Conservation (phyloP, 2,797 vertebrate genomes). For the Austrolebias charrua region DNA sequence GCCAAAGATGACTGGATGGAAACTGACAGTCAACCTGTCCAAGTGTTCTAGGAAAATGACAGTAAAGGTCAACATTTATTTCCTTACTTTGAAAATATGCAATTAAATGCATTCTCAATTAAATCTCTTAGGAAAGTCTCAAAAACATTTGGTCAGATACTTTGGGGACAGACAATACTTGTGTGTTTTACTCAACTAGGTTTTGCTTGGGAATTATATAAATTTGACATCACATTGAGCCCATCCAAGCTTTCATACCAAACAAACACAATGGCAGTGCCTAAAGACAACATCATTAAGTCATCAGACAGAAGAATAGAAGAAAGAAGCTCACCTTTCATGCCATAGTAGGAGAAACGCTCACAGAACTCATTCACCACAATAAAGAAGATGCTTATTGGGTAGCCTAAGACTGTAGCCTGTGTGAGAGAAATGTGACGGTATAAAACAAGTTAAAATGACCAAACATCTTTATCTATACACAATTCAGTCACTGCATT, state of each 20-base stretch:
- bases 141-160: background rate
- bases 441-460: background rate
- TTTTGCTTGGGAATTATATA: too few species aligned
- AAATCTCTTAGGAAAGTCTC: background rate
- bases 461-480: background rate
- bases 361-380: slow-evolving; percentile 95
- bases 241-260: too few species aligned
- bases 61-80: too few species aligned
- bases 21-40: too few species aligned
- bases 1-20: too few species aligned
- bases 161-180: too few species aligned
- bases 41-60: background rate
- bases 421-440: slow-evolving; percentile 13
- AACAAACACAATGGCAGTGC: background rate
- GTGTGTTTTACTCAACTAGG: too few species aligned
- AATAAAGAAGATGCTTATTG: slow-evolving; percentile 92
- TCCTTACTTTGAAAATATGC: too few species aligned
- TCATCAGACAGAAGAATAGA: background rate
- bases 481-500: too few species aligned
- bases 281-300: background rate
- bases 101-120: too few species aligned
- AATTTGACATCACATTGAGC: too few species aligned
- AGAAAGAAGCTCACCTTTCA: slow-evolving; percentile 85
- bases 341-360: slow-evolving; percentile 97
- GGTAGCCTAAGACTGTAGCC: slow-evolving; percentile 77